phyloP scores from a whole-genome alignment of 2,797 vertebrate genomes.

The Florisuga fusca region DNA sequence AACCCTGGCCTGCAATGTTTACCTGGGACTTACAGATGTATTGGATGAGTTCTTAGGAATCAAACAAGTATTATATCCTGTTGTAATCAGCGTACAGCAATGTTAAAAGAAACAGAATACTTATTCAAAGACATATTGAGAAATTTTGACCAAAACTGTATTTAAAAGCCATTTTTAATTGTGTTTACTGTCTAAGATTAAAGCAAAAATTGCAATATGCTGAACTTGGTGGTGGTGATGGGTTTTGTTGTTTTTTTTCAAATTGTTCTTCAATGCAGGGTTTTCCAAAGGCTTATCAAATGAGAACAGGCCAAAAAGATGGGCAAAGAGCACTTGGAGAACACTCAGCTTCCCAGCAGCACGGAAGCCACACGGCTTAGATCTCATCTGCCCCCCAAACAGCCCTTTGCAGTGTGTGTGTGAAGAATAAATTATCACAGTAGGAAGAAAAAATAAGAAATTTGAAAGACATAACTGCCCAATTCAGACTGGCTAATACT shows the following conservation, averaged over 20 bases:
- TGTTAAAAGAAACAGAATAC: background rate
- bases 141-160: background rate
- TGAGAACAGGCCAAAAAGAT: background rate
- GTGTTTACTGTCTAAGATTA: background rate
- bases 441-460: background rate
- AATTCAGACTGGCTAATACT: background rate
- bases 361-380: background rate
- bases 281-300: constrained; percentile 25
- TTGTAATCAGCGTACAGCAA: background rate
- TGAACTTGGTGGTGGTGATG: background rate
- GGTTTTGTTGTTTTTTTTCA: background rate
- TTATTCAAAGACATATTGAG: background rate
- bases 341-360: background rate
- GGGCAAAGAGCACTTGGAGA: background rate
- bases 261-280: background rate
- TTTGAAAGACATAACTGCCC: background rate
- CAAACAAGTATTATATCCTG: background rate
- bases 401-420: background rate
- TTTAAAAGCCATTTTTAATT: background rate
- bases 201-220: background rate
- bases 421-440: background rate
- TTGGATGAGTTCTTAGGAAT: background rate
- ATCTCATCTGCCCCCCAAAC: background rate
- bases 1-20: background rate
- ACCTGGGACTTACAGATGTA: fast-evolving